Conservation (phyloP, 1,140 invertebrate genomes). For the Limonius californicus region DNA sequence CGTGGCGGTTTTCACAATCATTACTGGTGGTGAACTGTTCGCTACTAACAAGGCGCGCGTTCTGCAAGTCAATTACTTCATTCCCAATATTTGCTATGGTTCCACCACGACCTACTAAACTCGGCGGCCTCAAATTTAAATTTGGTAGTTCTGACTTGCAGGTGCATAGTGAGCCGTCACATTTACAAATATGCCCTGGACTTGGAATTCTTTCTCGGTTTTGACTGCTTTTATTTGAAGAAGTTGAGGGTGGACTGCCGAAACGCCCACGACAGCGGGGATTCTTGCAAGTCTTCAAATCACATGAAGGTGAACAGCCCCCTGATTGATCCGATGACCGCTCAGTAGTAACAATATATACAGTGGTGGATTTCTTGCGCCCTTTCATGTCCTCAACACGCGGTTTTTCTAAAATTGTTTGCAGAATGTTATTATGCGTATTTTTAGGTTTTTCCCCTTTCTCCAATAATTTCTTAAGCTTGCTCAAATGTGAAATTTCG, state of each 20-base stretch:
- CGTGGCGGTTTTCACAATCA: neutral
- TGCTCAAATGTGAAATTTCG: slow-evolving; percentile 40
- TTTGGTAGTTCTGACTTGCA: neutral
- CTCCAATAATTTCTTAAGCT: slow-evolving; percentile 37
- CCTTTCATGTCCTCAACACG: slow-evolving; percentile 16
- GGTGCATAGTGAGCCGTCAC: no score
- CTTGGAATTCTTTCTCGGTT: no score
- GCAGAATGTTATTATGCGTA: neutral
- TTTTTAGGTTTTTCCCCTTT: neutral
- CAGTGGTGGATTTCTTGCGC: slow-evolving; percentile 26
- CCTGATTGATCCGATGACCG: neutral
- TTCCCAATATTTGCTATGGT: neutral
- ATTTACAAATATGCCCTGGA: no score
- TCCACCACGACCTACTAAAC: neutral
- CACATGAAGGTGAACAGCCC: neutral
- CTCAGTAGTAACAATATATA: slow-evolving; percentile 32
- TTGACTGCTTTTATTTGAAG: neutral
- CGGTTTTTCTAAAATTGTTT: slow-evolving; percentile 2
- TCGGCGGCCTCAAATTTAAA: no score
- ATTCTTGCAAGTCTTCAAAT: no score
- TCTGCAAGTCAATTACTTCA: neutral
- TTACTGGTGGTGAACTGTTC: neutral
- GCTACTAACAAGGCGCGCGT: neutral
- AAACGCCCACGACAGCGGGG: no score
- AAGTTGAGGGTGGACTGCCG: neutral